Evolutionary conservation across 2,888 invertebrate species (phyloP), one percentile per base, ranked within the genome.

Genomic region (Cetonia aurata): DNA sequence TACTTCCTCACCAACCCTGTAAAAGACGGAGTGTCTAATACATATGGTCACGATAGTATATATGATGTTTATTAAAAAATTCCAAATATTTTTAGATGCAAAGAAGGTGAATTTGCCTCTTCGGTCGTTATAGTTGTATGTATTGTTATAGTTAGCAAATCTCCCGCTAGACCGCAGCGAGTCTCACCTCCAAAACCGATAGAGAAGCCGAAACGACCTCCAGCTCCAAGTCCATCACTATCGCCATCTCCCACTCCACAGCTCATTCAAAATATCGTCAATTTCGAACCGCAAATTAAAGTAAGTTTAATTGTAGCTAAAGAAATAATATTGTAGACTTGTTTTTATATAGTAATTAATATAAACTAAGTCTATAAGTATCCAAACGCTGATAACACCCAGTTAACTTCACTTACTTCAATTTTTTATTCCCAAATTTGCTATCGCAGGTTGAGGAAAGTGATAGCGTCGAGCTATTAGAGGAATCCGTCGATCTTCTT

Each of bases 401-500:
- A 25, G 3, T 25, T 25, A 25, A 25, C 4, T 25, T 25, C 1
- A 25, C 25, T 25, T 25, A 25, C 25, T 4, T 25, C 25, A 3
- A 4, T 25, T 25, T 25, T 25, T 25, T 25, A 25, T 25, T 25
- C 25, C 25, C 25, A 25, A 25, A 25, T 25, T 25, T 25, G 25
- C 3, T 25, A 46, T 55, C 12, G 41, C n/a, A 60, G 70, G 12
- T 46, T 10, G 52, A 59, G 13, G 56, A 71, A 55, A 44, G 10
- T 50, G 55, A 65, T 17, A 53, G 57, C 65, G 44, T 62, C 19
- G 44, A 71, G 41, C 37, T 74, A 37, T 19, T 80, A 19, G 83
- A 78, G 77, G 89, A 87, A 79, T 87, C 89, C 0, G 88, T 90
- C 52, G 92, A 92, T 81, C 82, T 89, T 66, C 83, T 89, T 56